phyloP scores from a whole-genome alignment of 2,888 invertebrate genomes.

The Brenthis hecate region DNA sequence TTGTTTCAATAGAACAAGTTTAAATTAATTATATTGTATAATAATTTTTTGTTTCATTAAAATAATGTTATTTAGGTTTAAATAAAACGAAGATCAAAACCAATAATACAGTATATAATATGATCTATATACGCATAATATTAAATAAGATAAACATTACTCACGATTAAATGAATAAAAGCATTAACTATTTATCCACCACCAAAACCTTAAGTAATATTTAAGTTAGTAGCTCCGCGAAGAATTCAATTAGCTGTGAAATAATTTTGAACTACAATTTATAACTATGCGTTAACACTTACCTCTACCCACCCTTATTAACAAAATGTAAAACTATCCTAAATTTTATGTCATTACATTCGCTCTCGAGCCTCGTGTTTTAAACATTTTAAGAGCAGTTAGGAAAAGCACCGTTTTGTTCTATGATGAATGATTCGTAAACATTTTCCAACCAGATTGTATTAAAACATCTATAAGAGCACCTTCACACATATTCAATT shows the following conservation, averaged over 20 bases:
- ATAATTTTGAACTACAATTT: constrained; percentile 45
- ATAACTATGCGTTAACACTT: constrained; percentile 65
- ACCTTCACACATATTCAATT: constrained; percentile 2
- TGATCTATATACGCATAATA: constrained; percentile 62
- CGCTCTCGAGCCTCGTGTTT: constrained; percentile 50
- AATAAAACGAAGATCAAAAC: constrained; percentile 22
- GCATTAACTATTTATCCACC: constrained; percentile 67
- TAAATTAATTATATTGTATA: no score
- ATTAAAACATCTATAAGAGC: constrained; percentile 2
- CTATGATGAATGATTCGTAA: constrained; percentile 12
- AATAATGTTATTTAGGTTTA: not conserved
- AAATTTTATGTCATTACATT: constrained; percentile 30
- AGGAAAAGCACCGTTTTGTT: constrained; percentile 42
- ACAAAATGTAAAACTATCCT: constrained; percentile 41
- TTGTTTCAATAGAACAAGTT: no score
- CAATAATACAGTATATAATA: constrained; percentile 58
- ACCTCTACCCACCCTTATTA: constrained; percentile 56
- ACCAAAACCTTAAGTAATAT: constrained; percentile 68
- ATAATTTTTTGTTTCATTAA: no score
- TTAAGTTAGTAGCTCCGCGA: constrained; percentile 58
- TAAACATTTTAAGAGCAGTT: constrained; percentile 34
- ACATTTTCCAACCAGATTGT: not conserved
- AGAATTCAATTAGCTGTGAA: constrained; percentile 37
- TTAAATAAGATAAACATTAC: constrained; percentile 64
- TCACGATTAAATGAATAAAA: constrained; percentile 69